Evolutionary conservation across 1,140 invertebrate genomes (phyloP).

Genomic region (Battus philenor): DNA sequence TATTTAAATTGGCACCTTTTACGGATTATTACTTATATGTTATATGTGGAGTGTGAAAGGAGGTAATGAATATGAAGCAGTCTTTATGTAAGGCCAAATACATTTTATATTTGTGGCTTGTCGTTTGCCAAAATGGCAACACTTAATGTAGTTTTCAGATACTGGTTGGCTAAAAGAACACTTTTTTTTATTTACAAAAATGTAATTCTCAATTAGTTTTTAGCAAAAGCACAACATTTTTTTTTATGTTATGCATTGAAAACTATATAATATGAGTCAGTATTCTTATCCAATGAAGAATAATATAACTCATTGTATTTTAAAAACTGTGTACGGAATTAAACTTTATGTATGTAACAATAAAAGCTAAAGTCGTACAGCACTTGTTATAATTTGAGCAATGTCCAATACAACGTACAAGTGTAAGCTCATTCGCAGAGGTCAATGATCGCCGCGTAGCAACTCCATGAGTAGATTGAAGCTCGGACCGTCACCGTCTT

Average conservation of each 20-base stretch:
- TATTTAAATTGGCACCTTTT: constrained; percentile 6
- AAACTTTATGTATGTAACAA: constrained; percentile 3
- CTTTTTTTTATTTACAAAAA: too few relatives aligned
- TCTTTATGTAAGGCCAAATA: constrained; percentile 39
- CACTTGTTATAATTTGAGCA: constrained; percentile 40
- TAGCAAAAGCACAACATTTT: too few relatives aligned
- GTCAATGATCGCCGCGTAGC: constrained; percentile 91
- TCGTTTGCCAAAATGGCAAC: constrained; percentile 24
- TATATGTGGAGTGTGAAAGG: constrained; percentile 5
- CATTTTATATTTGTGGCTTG: constrained; percentile 18
- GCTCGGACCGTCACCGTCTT: constrained; percentile 90
- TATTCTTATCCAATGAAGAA: too few relatives aligned
- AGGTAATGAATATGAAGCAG: constrained; percentile 26
- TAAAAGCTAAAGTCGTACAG: constrained; percentile 5
- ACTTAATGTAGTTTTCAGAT: too few relatives aligned
- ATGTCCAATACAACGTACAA: constrained; percentile 16
- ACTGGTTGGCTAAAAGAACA: too few relatives aligned
- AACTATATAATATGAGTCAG: too few relatives aligned
- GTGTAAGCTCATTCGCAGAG: constrained; percentile 15
- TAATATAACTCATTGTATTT: too few relatives aligned
- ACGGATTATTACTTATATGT: constrained; percentile 1
- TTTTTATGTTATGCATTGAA: too few relatives aligned
- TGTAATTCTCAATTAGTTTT: too few relatives aligned
- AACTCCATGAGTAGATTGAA: constrained; percentile 98
- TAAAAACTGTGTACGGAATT: too few relatives aligned